A percentile compares a stretch with the other conserved stretches of the same genome.
phyloP scores from a whole-genome alignment of 2,113 vertebrate genomes.

The Girardinichthys multiradiatus region DNA sequence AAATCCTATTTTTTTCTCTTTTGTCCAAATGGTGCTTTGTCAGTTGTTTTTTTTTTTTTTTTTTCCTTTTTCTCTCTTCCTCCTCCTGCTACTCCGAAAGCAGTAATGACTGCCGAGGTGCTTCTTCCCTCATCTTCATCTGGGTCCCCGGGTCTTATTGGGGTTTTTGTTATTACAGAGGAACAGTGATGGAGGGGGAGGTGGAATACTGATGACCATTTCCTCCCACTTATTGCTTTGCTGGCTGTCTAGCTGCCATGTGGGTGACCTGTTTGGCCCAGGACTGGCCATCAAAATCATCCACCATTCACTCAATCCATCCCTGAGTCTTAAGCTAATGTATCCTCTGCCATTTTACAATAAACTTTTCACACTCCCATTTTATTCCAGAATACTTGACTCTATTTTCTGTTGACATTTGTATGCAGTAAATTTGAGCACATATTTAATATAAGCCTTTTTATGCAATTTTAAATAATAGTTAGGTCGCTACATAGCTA shows the following conservation, averaged over 20 bases:
- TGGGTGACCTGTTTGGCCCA: slow-evolving; percentile 78
- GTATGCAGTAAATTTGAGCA: not conserved
- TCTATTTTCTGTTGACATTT: slow-evolving; percentile 10
- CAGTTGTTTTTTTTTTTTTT: slow-evolving; percentile 7
- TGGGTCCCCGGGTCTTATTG: slow-evolving; percentile 23
- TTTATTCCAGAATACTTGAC: slow-evolving; percentile 44
- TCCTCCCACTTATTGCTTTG: slow-evolving; percentile 40
- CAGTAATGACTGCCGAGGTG: slow-evolving; percentile 38
- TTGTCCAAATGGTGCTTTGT: slow-evolving; percentile 71
- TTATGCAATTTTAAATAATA: too few relatives aligned
- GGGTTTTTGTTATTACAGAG: slow-evolving; percentile 52
- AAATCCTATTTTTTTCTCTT: slow-evolving; percentile 62
- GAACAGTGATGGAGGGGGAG: slow-evolving; percentile 59
- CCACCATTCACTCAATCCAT: slow-evolving; percentile 42
- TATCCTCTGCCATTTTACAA: slow-evolving; percentile 83
- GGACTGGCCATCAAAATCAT: slow-evolving; percentile 78
- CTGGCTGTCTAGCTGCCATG: slow-evolving; percentile 52
- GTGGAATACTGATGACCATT: slow-evolving; percentile 38
- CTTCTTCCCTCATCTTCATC: slow-evolving; percentile 39
- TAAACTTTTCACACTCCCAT: slow-evolving; percentile 83
- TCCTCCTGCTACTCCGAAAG: slow-evolving; percentile 53
- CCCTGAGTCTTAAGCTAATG: slow-evolving; percentile 83
- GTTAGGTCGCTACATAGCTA: too few relatives aligned
- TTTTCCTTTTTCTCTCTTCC: slow-evolving; percentile 16
- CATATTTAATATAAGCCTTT: not conserved